Evolutionary conservation across 2,797 vertebrate species (phyloP).

Genomic region (Enteromius viviparus): DNA sequence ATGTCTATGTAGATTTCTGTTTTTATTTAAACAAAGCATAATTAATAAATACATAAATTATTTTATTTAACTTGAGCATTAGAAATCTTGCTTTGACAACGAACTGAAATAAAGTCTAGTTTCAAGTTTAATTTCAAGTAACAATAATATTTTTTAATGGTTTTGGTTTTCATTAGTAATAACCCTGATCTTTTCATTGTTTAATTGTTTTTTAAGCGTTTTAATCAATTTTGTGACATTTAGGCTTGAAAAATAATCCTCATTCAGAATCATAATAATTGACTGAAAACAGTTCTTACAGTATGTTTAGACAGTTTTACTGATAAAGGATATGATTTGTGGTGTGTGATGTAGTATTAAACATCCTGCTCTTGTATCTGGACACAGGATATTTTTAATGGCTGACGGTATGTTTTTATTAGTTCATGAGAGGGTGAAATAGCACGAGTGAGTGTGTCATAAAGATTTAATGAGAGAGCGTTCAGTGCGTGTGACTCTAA

Average conservation of each 20-base stretch:
- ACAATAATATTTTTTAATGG: neutral
- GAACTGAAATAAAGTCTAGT: neutral
- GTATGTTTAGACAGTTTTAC: neutral
- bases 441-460: slow-evolving; percentile 22
- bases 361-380: neutral
- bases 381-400: neutral
- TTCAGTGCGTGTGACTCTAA: slow-evolving; percentile 38
- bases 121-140: neutral
- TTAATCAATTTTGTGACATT: neutral
- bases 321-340: neutral
- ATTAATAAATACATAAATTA: neutral
- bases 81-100: neutral
- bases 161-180: neutral
- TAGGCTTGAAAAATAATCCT: neutral
- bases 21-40: no score
- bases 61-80: no score
- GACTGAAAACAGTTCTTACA: neutral
- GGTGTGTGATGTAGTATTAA: neutral
- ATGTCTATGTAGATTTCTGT: neutral
- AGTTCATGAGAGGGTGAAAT: slow-evolving; percentile 29
- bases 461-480: slow-evolving; percentile 4
- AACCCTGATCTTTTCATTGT: neutral
- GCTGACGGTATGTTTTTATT: slow-evolving; percentile 6
- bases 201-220: neutral
- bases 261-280: neutral